Percentiles rank a stretch among this genome's conserved stretches.
phyloP scores from a whole-genome alignment of 2,888 invertebrate genomes.

The Eristalis pertinax region DNA sequence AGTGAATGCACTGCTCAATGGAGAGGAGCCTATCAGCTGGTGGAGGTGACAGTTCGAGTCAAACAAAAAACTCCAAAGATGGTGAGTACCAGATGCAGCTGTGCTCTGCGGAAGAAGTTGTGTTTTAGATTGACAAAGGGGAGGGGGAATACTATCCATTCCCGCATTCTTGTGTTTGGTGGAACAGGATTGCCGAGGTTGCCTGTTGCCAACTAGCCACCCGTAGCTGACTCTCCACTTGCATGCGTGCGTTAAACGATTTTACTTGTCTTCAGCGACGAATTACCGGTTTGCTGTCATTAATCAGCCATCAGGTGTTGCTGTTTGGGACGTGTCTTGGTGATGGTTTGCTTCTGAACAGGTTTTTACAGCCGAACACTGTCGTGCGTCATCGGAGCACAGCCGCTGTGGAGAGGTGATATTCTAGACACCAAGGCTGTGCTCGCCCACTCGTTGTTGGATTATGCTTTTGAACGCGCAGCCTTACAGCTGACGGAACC shows the following conservation, averaged over 20 bases:
- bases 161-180: background rate
- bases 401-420: background rate
- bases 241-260: background rate
- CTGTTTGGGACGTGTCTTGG: background rate
- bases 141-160: background rate
- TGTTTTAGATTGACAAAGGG: background rate
- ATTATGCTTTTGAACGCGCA: no score
- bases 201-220: background rate
- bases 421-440: background rate
- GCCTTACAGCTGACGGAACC: no score
- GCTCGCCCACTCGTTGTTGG: background rate
- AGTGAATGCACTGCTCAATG: constrained; percentile 87
- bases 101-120: background rate
- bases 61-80: constrained; percentile 87
- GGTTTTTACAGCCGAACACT: background rate
- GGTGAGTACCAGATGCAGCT: constrained; percentile 83
- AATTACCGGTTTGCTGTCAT: background rate
- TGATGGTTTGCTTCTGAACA: background rate
- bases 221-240: background rate
- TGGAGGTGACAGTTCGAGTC: constrained; percentile 86
- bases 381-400: background rate
- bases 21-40: constrained; percentile 89
- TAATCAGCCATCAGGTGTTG: background rate
- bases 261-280: background rate
- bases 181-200: background rate